Conservation (phyloP, 2,797 vertebrate species). For the Gymnoscopelus microlampas region DNA sequence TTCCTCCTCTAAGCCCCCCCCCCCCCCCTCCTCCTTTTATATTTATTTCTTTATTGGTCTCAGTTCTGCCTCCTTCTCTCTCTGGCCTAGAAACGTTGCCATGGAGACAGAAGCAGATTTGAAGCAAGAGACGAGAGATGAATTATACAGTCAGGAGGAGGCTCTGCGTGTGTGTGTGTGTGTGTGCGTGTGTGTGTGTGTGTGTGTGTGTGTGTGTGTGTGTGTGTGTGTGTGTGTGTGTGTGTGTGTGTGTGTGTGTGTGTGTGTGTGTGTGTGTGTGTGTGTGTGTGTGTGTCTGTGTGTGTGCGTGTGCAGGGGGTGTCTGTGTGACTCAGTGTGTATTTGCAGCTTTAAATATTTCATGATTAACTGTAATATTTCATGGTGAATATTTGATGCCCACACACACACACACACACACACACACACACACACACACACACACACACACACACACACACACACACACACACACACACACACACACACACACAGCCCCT, state of each 20-base stretch:
- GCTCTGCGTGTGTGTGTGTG: slow-evolving; percentile 16
- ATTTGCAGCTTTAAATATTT: slow-evolving; percentile 66
- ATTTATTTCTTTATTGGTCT: slow-evolving; percentile 49
- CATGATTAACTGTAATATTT: slow-evolving; percentile 59
- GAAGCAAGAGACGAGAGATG: slow-evolving; percentile 73
- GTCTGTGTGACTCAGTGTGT: slow-evolving; percentile 40
- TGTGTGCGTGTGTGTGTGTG: slow-evolving; percentile 26
- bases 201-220: slow-evolving; percentile 19
- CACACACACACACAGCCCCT: too few species aligned
- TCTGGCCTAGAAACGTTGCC: slow-evolving; percentile 81
- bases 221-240: slow-evolving; percentile 1
- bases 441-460: too few species aligned
- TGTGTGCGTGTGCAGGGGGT: slow-evolving; percentile 7
- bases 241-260: neutral
- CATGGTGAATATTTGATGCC: slow-evolving; percentile 59
- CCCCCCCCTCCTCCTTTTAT: slow-evolving; percentile 14
- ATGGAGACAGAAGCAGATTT: slow-evolving; percentile 83
- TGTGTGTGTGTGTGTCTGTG: neutral
- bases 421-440: too few species aligned
- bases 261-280: slow-evolving; percentile 5
- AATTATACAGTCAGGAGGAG: slow-evolving; percentile 75
- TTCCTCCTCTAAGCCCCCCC: neutral
- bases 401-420: too few species aligned
- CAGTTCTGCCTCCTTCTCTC: slow-evolving; percentile 53
- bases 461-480: too few species aligned